Base-by-base conservation (phyloP, 1,140 invertebrate species). In the Ips typographus region DNA sequence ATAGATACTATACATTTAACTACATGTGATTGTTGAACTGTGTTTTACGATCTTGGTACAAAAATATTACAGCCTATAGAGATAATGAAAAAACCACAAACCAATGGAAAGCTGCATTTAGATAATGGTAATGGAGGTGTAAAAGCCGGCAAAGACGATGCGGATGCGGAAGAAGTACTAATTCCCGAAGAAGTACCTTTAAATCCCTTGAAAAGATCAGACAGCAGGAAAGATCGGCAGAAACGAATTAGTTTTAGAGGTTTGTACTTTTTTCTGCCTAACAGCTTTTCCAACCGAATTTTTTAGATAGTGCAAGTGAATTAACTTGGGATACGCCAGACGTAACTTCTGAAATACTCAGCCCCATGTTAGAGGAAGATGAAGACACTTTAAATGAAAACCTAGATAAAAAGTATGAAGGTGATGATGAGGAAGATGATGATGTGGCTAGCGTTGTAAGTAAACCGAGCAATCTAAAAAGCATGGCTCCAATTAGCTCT, bases 361-460 rank as follows among this genome's bases (percentile, higher is more conserved):
- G 73, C 39, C 82, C 83, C 43, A 85, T 86, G 67, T 79, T 81
- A 5, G 84, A 86, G 73, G 78, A 84, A 72, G 76, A 83, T 43
- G 82, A 85, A 68, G 82, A 84, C 71, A 40, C 1, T 40, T 38
- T 2, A 2, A 52, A 0, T 63, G 84, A 85, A 65, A 84, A 84
- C 37, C 78, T 77, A 4, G 80, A 80, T 39, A 79, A 76, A 41
- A 79, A 83, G 79, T 75, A 82, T 72, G 84, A 86, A 73, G 77
- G 84, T 72, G 82, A 85, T 72, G 75, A 82, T 73, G 78, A 80
- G 66, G 47, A 77, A 79, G 52, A 73, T 72, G 7, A 77, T 78
- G 57, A 70, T 58, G 0, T 56, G 39, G 8, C 43, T 40, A 3
- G 77, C 80, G 39, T 58, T 64, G 69, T 70, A 73, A 66, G 63